Conservation (phyloP, 2,113 vertebrate species). For the Pseudolaguvia tuberculata region DNA sequence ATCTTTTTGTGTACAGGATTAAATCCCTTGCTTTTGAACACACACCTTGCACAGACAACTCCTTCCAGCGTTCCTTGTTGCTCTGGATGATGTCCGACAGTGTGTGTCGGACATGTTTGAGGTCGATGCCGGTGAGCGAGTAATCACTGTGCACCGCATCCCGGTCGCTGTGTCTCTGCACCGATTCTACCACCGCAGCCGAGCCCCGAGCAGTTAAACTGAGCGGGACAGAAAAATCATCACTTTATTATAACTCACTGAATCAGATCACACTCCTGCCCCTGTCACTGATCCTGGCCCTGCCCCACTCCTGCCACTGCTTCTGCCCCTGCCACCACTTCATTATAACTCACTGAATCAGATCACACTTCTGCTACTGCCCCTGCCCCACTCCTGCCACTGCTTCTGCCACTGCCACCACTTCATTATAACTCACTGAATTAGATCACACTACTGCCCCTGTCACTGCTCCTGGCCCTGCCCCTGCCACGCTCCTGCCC, state of each 20-base stretch:
- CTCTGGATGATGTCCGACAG: constrained; percentile 82
- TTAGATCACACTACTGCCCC: background rate
- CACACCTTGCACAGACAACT: constrained; percentile 84
- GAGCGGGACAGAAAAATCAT: background rate
- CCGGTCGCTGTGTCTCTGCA: constrained; percentile 73
- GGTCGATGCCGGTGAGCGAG: constrained; percentile 79
- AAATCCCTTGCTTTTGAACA: constrained; percentile 13
- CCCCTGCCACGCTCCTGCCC: too few species aligned
- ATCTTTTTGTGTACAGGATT: background rate
- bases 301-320: too few species aligned
- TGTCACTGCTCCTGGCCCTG: too few species aligned
- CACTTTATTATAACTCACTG: background rate
- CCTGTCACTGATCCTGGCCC: too few species aligned
- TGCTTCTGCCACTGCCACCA: constrained; percentile 62
- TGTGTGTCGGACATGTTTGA: constrained; percentile 76
- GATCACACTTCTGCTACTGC: too few species aligned
- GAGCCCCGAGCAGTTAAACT: constrained; percentile 68
- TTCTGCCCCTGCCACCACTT: background rate
- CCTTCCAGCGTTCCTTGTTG: constrained; percentile 95
- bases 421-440: background rate
- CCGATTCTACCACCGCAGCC: constrained; percentile 68
- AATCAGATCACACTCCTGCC: background rate
- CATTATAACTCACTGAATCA: background rate
- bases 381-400: constrained; percentile 68
- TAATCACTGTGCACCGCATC: constrained; percentile 69